A percentile compares a stretch with the other conserved stretches of the same genome.
Conservation (phyloP, 2,797 vertebrate genomes). For the Coendou prehensilis region DNA sequence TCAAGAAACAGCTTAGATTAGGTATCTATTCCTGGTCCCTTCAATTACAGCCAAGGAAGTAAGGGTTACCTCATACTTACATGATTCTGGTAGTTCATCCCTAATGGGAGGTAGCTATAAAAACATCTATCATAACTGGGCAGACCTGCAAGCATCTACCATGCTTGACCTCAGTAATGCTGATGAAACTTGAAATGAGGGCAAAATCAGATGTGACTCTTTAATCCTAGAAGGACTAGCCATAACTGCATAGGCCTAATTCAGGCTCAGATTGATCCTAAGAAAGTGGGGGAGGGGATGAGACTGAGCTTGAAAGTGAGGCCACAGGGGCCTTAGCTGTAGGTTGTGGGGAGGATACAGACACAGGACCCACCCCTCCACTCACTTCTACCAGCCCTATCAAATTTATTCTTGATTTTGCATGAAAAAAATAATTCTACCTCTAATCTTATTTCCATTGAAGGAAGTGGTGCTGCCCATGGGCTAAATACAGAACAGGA, state of each 20-base stretch:
- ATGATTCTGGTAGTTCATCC: not conserved
- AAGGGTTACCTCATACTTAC: not conserved
- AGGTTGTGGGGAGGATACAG: no score
- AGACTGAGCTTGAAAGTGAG: not conserved
- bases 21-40: not conserved
- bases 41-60: not conserved
- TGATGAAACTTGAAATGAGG: slow-evolving; percentile 13
- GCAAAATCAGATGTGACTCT: not conserved
- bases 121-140: not conserved
- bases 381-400: not conserved
- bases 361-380: not conserved
- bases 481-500: not conserved
- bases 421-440: not conserved
- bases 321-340: not conserved
- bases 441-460: not conserved
- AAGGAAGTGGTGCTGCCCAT: not conserved
- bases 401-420: not conserved
- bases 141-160: not conserved
- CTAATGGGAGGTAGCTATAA: not conserved
- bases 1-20: not conserved
- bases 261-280: not conserved
- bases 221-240: not conserved
- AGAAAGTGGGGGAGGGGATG: not conserved
- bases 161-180: not conserved
- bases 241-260: not conserved